Evolutionary conservation across 2,797 vertebrate genomes (phyloP), one percentile per base, ranked within the genome.

Genomic region (Hipposideros larvatus): DNA sequence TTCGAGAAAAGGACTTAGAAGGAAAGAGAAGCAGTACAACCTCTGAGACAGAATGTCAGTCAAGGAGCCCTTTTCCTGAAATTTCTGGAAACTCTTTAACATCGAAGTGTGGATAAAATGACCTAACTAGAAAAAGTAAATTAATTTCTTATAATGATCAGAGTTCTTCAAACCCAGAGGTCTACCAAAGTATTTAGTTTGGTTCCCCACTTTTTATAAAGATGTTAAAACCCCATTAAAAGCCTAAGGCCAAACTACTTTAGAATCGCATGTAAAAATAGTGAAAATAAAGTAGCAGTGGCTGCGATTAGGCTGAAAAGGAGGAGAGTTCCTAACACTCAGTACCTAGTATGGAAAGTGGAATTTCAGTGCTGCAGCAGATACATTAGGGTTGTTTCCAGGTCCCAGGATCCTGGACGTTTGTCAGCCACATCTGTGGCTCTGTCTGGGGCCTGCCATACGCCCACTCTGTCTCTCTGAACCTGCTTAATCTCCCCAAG

Each of bases 191-290:
- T 34, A 65, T 70, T 91, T 57, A 94, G 61, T 78, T 87, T 83
- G n/a, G 43, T 53, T 90, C 48, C 19, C 51, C 37, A 77, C 16
- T 87, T 93, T 96, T 85, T 70, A 28, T 74, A 51, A 92, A 77
- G 71, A 90, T 79, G 51, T 73, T 91, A 80, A 94, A 84, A 96
- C 94, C 37, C 11, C 66, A 57, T 68, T 83, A 59, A 92, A 95
- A 95, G 24, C 7, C 57, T 83, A 91, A 83, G 75, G 51, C 26
- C 84, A 85, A 19, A 77, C 5, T 92, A 24, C 79, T 90, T 31
- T 86, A 90, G 51, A 92, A 46, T 90, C 24, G 34, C 11, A 18
- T 48, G 53, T 1, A n/a, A 85, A 77, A 59, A 53, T 1, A 46
- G 18, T 28, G 15, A 79, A 80, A 92, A 89, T 14, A 31, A 87